phyloP scores from a whole-genome alignment of 1,140 invertebrate genomes.

The Eupristina koningsbergeri region DNA sequence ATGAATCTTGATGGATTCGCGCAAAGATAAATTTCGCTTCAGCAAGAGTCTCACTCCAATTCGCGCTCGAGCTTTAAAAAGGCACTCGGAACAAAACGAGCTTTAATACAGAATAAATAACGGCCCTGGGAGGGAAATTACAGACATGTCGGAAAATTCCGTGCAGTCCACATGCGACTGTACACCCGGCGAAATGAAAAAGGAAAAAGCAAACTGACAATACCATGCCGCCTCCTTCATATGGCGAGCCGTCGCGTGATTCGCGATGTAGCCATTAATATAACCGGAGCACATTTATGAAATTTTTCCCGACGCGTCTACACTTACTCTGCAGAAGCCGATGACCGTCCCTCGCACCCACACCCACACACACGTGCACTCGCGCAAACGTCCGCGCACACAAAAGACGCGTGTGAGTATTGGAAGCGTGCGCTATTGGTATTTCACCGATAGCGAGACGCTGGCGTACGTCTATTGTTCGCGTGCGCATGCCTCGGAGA shows the following conservation, averaged over 20 bases:
- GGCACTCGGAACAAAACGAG: too few relatives aligned
- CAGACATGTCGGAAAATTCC: too few relatives aligned
- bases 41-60: too few relatives aligned
- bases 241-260: not conserved
- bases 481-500: not conserved
- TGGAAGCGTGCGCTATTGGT: conserved; percentile 32
- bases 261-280: conserved; percentile 6
- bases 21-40: too few relatives aligned
- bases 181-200: too few relatives aligned
- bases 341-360: conserved; percentile 33
- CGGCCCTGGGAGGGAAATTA: too few relatives aligned
- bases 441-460: conserved; percentile 40
- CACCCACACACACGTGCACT: too few relatives aligned
- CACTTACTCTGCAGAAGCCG: conserved; percentile 26
- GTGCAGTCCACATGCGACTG: too few relatives aligned
- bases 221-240: not conserved
- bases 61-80: too few relatives aligned
- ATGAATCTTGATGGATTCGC: too few relatives aligned
- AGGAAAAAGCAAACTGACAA: not conserved
- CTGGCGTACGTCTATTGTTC: conserved; percentile 23
- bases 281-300: conserved; percentile 12
- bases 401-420: not conserved
- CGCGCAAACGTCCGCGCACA: too few relatives aligned
- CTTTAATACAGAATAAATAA: too few relatives aligned
- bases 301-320: conserved; percentile 30